Evolutionary conservation across 1,140 invertebrate genomes (phyloP).

Genomic region (Palaemon carinicauda): DNA sequence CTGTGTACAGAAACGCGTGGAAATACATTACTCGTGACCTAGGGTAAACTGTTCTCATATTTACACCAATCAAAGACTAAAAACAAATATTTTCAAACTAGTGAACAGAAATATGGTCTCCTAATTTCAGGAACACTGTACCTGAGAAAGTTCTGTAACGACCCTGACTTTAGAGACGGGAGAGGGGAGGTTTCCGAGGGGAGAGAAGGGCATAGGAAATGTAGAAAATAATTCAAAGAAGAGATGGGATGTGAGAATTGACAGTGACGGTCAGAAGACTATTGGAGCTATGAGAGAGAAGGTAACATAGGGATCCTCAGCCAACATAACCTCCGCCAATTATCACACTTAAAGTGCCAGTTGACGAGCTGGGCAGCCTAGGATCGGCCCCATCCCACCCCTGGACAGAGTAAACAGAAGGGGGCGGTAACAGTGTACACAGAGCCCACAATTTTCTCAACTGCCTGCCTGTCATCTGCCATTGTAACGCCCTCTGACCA

Average conservation of each 20-base stretch:
- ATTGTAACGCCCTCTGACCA: conserved; percentile 30
- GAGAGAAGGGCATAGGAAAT: background rate
- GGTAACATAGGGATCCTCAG: background rate
- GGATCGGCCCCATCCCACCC: background rate
- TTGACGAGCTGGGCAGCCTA: background rate
- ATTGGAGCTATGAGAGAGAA: background rate
- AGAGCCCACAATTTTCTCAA: conserved; percentile 46
- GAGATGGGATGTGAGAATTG: too few species aligned
- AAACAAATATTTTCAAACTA: too few species aligned
- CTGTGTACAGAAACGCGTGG: too few species aligned
- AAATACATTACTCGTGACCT: too few species aligned
- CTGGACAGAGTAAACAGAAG: conserved; percentile 40
- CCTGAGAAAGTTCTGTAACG: too few species aligned
- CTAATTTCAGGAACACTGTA: too few species aligned
- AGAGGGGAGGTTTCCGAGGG: background rate
- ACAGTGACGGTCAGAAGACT: too few species aligned
- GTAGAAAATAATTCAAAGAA: too few species aligned
- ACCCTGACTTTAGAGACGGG: too few species aligned
- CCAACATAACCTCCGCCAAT: conserved; percentile 27
- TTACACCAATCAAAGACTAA: too few species aligned
- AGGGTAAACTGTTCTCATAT: too few species aligned
- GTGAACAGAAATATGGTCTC: too few species aligned
- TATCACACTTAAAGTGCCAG: background rate
- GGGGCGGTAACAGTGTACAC: conserved; percentile 32
- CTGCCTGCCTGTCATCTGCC: conserved; percentile 34